Base-by-base conservation (phyloP, 2,888 invertebrate genomes). In the Cephonodes hylas region DNA sequence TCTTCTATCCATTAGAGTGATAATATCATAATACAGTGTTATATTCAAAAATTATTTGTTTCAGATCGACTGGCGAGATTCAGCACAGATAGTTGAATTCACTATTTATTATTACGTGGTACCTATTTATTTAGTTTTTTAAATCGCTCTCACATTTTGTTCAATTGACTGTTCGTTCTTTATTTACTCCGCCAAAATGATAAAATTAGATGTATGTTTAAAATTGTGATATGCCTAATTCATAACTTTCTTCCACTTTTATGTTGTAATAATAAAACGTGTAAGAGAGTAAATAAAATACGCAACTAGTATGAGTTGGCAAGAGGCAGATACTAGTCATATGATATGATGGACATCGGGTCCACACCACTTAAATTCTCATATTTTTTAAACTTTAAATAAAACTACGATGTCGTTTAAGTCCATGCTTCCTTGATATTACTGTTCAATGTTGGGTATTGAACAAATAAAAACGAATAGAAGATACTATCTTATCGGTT, bases 11-110 rank as follows among this genome's bases (percentile, higher is more conserved):
- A n/a, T n/a, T n/a, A n/a, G n/a, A n/a, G n/a, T n/a, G n/a, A n/a
- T n/a, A n/a, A n/a, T n/a, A 2, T 22, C 18, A 22, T 44, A 10
- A 20, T 20, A 8, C 8, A 20, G n/a, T n/a, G 22, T 25, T 25
- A 13, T 45, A 20, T 20, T 10, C 22, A 23, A 23, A 45, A 20
- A 42, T 44, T 31, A 46, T 48, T 61, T 25, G 46, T 72, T 71
- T 56, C 71, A 74, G 74, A 59, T 66, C 68, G 5, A 65, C 67
- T 2, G 58, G 64, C 25, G 70, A 66, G 34, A 64, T 64, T 53
- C 69, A 72, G 58, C 66, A 68, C 58, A 69, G 71, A 69, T 72
- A 68, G 64, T 63, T 27, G 59, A 63, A 7, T 4, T 27, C 27
- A 4, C 3, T 18, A 18, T 31, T 27, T 15, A 10, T 10, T 31